Percentiles rank a stretch among this genome's conserved stretches.
phyloP scores from a whole-genome alignment of 2,797 vertebrate species.

The Sylvilagus floridanus region DNA sequence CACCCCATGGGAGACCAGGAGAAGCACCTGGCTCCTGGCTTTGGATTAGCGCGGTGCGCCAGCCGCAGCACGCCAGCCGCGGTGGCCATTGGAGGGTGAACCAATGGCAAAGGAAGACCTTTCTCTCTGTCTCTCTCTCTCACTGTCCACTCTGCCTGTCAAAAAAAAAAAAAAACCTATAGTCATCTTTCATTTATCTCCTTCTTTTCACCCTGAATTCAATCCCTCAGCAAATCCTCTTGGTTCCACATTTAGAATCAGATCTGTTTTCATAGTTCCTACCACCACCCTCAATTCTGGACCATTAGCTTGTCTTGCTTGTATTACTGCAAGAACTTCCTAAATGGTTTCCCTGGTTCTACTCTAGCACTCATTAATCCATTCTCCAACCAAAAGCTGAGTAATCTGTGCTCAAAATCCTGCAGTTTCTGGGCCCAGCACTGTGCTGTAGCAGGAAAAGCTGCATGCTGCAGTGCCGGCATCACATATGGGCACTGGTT shows the following conservation, averaged over 20 bases:
- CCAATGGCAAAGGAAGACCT: too few relatives aligned
- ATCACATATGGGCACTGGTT: too few relatives aligned
- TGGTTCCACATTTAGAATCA: neutral
- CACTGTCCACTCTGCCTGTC: too few relatives aligned
- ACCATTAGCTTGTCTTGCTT: neutral
- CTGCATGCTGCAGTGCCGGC: too few relatives aligned
- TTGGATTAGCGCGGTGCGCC: too few relatives aligned
- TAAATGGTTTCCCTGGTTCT: neutral
- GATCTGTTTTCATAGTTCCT: neutral
- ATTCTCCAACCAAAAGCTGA: neutral
- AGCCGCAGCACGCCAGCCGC: too few relatives aligned
- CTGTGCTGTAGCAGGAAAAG: too few relatives aligned
- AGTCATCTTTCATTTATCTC: neutral
- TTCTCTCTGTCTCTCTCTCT: too few relatives aligned
- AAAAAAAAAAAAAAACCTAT: too few relatives aligned
- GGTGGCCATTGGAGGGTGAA: too few relatives aligned
- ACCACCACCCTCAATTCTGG: neutral
- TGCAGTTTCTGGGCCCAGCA: neutral
- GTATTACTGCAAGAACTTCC: neutral
- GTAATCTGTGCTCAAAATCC: neutral
- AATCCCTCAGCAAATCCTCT: slow-evolving; percentile 31
- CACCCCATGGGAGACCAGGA: too few relatives aligned
- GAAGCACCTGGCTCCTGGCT: too few relatives aligned
- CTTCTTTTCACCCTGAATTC: neutral
- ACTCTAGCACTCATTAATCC: neutral